Conservation (phyloP, 2,113 vertebrate species). For the Rhinolophus ferrumequinum region DNA sequence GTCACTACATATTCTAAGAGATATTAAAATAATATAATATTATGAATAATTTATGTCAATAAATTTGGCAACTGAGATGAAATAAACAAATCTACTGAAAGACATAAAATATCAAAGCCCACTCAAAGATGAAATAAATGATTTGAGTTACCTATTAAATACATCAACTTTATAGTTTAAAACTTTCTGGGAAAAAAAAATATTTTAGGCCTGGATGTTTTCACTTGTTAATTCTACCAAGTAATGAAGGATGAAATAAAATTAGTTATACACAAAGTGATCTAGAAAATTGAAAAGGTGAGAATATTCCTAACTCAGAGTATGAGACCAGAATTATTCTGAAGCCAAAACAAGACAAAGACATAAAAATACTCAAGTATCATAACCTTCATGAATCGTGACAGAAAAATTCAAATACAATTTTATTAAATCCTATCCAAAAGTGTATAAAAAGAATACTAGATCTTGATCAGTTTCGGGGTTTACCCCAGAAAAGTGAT, state of each 20-base stretch:
- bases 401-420: not conserved
- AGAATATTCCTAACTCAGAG: not conserved
- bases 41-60: not conserved
- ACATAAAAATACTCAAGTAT: not conserved
- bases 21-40: not conserved
- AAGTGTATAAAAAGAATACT: not conserved
- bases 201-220: not conserved
- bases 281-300: constrained; percentile 27
- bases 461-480: not conserved
- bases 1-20: not conserved
- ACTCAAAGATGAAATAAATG: not conserved
- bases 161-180: constrained; percentile 23
- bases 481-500: not conserved
- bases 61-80: constrained; percentile 24
- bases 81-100: not conserved
- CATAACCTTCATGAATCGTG: not conserved
- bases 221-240: constrained; percentile 10
- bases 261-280: constrained; percentile 23
- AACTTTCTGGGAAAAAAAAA: not conserved
- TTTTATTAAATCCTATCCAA: not conserved
- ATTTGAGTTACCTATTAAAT: constrained; percentile 8
- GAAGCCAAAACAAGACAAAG: not conserved
- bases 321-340: not conserved
- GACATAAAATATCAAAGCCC: not conserved
- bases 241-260: constrained; percentile 33